Base-by-base conservation (phyloP, 2,888 invertebrate genomes). In the Mimas tiliae region DNA sequence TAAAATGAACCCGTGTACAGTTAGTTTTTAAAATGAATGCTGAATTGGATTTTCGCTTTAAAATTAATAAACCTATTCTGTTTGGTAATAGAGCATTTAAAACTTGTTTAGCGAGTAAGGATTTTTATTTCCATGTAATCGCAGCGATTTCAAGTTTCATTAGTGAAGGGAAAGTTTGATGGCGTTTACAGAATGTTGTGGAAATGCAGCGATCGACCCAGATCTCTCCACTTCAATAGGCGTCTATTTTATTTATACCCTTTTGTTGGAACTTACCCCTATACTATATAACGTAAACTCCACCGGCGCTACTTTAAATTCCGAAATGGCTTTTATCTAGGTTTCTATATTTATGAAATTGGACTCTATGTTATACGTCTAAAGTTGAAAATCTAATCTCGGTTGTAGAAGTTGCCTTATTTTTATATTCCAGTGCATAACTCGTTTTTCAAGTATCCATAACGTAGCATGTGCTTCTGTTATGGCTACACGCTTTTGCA, bases 121-220 rank as follows among this genome's bases (percentile, higher is more conserved):
- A 81, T 86, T 85, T 89, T 89, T 88, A 88, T 88, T 88, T 88
- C 83, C 83, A 86, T 85, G 84, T 86, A 88, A 88, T 90, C 86
- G 87, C 83, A 81, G 76, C 78, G 77, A 81, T 83, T 77, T 83
- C 79, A 82, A 86, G 84, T 88, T 90, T 86, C 85, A 86, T 88
- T 88, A 85, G 84, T 75, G 84, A 85, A 82, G 75, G 71, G 78
- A 85, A 89, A 90, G 82, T 88, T 89, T 85, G 77, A 78, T 81
- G 80, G 80, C 79, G 69, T 77, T 83, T 78, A 73, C 67, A 71
- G 72, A 71, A 74, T 69, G 69, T 70, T 77, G 74, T 76, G 76
- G 76, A 67, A 72, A 74, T 70, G 73, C 66, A 69, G 67, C 75
- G 72, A 75, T 77, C 73, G 33, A 34, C 16, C 58, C 58, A 34